These are phyloP conservation scores for Ormyrus pomaceus DNA, from an alignment of 2,888 invertebrate species.

Conservation along the genomic window DNA sequence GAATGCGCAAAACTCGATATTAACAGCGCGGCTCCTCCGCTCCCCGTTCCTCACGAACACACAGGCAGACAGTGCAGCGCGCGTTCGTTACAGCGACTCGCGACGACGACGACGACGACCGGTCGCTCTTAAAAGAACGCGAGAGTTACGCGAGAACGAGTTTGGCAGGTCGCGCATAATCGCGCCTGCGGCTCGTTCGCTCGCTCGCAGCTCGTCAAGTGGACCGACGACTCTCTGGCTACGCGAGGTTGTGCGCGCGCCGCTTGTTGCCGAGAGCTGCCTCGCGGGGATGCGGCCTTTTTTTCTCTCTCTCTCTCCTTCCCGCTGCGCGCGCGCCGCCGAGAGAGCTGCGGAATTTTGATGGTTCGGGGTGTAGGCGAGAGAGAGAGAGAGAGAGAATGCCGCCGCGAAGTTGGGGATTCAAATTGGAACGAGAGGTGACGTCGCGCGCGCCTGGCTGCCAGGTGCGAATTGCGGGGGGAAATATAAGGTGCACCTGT, in stretches of 20 bases:
- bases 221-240: too few relatives aligned
- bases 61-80: too few relatives aligned
- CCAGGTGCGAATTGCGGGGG: too few relatives aligned
- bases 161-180: constrained; percentile 65
- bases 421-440: too few relatives aligned
- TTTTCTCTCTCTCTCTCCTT: not conserved
- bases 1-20: constrained; percentile 38
- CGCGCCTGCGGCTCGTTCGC: constrained; percentile 20
- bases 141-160: constrained; percentile 66
- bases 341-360: not conserved
- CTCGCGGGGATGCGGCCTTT: not conserved
- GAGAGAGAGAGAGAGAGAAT: too few relatives aligned
- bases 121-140: constrained; percentile 35
- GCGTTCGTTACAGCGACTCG: not conserved
- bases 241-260: too few relatives aligned
- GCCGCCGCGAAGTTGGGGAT: too few relatives aligned
- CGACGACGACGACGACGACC: constrained; percentile 22
- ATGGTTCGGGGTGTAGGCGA: too few relatives aligned
- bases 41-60: not conserved
- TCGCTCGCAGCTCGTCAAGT: not conserved
- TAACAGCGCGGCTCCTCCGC: constrained; percentile 7
- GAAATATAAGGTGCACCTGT: too few relatives aligned
- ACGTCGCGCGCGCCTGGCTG: too few relatives aligned
- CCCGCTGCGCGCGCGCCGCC: not conserved
- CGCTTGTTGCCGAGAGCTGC: too few relatives aligned